Base-by-base conservation (phyloP, 1,140 invertebrate species). In the Sarcophaga bullata region DNA sequence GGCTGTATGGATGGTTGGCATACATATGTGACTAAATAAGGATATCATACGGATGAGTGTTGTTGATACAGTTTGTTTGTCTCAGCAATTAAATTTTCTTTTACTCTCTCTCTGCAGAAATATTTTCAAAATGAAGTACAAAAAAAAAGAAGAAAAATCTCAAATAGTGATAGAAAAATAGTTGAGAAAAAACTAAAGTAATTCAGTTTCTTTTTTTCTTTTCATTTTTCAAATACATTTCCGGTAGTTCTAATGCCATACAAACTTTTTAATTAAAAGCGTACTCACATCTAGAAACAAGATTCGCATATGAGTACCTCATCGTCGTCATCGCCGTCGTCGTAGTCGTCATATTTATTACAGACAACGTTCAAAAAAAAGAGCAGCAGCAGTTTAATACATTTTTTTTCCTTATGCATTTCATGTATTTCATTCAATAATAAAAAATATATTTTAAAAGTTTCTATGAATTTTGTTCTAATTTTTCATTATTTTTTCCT, bases 191-290 rank as follows among this genome's bases (percentile, higher is more conserved):
- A 4, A n/a, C 54, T 58, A 58, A 58, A 58, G 54, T 58, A 58
- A 58, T 58, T 13, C 54, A 58, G 54, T 58, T n/a, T 58, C 4
- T 37, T 37, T 4, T 37, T 37, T n/a, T n/a, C n/a, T 37, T 37
- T 1, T 4, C 25, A 37, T 37, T 37, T 37, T 37, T 37, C 25
- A 58, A 15, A 58, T 13, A 58, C 54, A 58, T 58, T 58, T 58
- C 54, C 54, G 54, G 54, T n/a, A 58, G 15, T 58, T 58, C 54
- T 58, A 58, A n/a, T 58, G 4, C 4, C 25, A n/a, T n/a, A 58
- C 54, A 58, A 58, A 58, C 54, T 58, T 58, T 58, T 58, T 58
- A 58, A 58, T 58, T 58, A 58, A 58, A 58, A 58, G 15, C 15
- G 15, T 54, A 54, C 52, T 13, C 10, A 54, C 3, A 54, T 4